Conservation (phyloP, 1,140 invertebrate species). For the Drosophila micromelanica region DNA sequence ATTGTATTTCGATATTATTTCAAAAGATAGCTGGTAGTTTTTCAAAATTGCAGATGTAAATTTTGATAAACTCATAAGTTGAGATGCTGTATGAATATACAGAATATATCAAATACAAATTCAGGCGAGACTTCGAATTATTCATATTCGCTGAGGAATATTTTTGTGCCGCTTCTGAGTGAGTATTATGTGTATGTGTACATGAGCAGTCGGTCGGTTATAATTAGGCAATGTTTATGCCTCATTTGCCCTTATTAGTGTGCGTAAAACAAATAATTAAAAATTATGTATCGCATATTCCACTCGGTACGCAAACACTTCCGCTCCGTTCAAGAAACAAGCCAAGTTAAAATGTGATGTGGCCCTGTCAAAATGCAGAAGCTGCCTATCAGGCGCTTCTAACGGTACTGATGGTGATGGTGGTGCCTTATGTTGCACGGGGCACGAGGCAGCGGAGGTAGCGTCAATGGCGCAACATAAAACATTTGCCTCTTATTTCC, state of each 20-base stretch:
- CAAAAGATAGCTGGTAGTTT: too few relatives aligned
- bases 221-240: slow-evolving; percentile 77
- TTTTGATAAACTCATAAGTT: too few relatives aligned
- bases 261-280: slow-evolving; percentile 75
- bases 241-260: slow-evolving; percentile 80
- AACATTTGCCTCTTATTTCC: slow-evolving; percentile 78
- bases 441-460: slow-evolving; percentile 9
- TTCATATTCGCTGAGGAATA: neutral
- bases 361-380: slow-evolving; percentile 73
- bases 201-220: slow-evolving; percentile 29
- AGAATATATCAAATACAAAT: too few relatives aligned
- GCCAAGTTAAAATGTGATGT: slow-evolving; percentile 73
- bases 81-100: too few relatives aligned
- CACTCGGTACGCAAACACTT: slow-evolving; percentile 55
- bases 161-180: slow-evolving; percentile 27
- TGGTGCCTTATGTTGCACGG: slow-evolving; percentile 5
- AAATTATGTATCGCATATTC: slow-evolving; percentile 57
- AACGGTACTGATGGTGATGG: neutral
- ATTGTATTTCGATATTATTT: too few relatives aligned
- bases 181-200: slow-evolving; percentile 9
- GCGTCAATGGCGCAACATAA: slow-evolving; percentile 76
- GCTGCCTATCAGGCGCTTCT: slow-evolving; percentile 25
- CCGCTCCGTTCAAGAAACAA: slow-evolving; percentile 73
- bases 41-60: too few relatives aligned
- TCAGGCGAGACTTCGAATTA: too few relatives aligned